These are phyloP conservation scores for Gobio occitaniae DNA, from an alignment of 2,797 vertebrate genomes.

Conservation along the genomic window DNA sequence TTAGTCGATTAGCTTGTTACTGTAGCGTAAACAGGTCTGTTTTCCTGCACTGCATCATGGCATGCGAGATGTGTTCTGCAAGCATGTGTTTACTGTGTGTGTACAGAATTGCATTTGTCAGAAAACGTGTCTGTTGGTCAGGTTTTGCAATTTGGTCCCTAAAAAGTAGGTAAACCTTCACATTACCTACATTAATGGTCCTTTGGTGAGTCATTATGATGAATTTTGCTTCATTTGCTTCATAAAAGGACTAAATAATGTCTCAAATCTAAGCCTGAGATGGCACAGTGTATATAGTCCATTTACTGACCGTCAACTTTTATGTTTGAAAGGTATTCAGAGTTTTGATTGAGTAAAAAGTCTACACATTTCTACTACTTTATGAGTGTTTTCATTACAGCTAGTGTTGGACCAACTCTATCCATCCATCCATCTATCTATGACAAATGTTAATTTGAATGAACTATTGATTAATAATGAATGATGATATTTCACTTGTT, in stretches of 20 bases:
- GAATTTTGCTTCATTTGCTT: background rate
- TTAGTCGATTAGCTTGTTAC: constrained; percentile 9
- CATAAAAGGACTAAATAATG: background rate
- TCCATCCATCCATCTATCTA: background rate
- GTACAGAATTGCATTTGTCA: constrained; percentile 3
- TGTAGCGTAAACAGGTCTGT: background rate
- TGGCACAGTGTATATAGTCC: background rate
- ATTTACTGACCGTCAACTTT: background rate
- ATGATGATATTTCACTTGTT: background rate
- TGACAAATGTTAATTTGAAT: background rate
- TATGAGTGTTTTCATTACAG: background rate
- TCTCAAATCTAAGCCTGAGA: background rate
- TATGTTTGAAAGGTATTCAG: background rate
- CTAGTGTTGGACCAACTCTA: background rate
- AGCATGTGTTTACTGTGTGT: background rate
- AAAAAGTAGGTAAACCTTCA: background rate
- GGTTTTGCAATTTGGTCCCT: background rate
- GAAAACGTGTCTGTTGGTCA: background rate
- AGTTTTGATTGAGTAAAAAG: background rate
- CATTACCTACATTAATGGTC: background rate
- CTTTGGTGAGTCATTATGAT: background rate
- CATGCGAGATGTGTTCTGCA: constrained; percentile 10
- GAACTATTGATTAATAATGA: background rate
- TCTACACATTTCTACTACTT: background rate
- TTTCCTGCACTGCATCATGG: constrained; percentile 33